Conservation (phyloP, 2,113 vertebrate genomes). For the Pseudolaguvia tuberculata region DNA sequence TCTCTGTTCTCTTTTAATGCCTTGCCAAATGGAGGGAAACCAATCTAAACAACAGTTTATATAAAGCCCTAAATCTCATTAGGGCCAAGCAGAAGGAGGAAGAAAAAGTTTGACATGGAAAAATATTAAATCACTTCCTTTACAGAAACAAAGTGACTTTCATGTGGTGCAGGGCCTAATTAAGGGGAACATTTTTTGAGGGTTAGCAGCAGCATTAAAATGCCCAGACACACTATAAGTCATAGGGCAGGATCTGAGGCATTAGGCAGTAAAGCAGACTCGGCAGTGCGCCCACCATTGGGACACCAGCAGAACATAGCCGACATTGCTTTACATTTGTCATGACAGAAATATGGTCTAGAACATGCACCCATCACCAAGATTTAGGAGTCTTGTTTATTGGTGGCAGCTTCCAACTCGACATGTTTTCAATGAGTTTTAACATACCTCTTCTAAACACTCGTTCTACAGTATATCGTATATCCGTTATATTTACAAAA, state of each 20-base stretch:
- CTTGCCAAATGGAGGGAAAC: constrained; percentile 58
- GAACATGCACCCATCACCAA: constrained; percentile 50
- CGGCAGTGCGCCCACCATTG: constrained; percentile 44
- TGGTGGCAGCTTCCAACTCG: constrained; percentile 44
- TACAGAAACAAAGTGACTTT: constrained; percentile 56
- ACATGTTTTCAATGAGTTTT: constrained; percentile 44
- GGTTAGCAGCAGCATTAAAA: constrained; percentile 47
- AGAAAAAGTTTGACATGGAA: constrained; percentile 55
- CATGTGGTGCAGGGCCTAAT: constrained; percentile 56
- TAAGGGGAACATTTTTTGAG: constrained; percentile 51
- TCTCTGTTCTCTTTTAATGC: constrained; percentile 42
- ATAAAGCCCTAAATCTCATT: constrained; percentile 61
- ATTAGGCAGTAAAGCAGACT: constrained; percentile 38
- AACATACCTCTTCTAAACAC: constrained; percentile 35
- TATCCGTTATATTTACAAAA: neutral
- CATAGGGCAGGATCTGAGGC: constrained; percentile 45
- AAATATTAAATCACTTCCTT: constrained; percentile 62
- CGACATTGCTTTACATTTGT: constrained; percentile 46
- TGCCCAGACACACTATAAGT: constrained; percentile 52
- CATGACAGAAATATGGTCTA: constrained; percentile 51
- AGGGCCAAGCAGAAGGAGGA: constrained; percentile 50
- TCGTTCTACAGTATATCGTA: constrained; percentile 9
- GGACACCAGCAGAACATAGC: constrained; percentile 45
- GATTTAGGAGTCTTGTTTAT: constrained; percentile 51
- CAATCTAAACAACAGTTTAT: constrained; percentile 60